Percentiles rank a stretch among this genome's conserved stretches.
Conservation (phyloP, 2,113 vertebrate genomes). For the Halcyon senegalensis region DNA sequence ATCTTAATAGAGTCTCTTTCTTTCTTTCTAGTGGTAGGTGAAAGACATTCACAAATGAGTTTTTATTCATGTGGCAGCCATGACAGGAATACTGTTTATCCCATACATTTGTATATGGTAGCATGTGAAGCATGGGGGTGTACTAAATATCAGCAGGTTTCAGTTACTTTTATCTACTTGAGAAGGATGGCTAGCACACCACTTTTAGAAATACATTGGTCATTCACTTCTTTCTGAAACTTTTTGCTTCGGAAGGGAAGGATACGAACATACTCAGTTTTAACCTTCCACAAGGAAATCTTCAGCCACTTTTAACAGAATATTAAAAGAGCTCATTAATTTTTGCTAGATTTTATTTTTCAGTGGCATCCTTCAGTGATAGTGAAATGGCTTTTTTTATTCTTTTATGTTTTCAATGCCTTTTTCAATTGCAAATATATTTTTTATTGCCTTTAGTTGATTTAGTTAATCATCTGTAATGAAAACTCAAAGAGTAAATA, state of each 20-base stretch:
- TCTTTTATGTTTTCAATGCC: background rate
- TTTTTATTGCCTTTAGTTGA: background rate
- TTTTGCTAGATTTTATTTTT: constrained; percentile 1
- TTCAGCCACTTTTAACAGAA: background rate
- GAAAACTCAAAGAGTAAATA: background rate
- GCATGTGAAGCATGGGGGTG: background rate
- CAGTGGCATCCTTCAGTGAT: background rate
- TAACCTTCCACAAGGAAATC: background rate
- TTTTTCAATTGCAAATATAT: background rate
- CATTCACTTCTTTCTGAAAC: background rate
- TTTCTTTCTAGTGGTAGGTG: background rate
- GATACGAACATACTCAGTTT: background rate
- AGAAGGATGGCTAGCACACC: background rate
- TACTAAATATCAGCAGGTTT: background rate
- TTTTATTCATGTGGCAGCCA: background rate
- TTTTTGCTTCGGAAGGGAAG: background rate
- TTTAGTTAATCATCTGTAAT: background rate
- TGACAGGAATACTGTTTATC: background rate
- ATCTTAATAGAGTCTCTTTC: background rate
- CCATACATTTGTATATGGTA: background rate
- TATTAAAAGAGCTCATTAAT: background rate
- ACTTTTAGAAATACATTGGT: background rate
- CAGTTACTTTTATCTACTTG: background rate
- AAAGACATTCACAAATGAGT: background rate
- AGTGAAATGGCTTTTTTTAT: background rate